Evolutionary conservation across 2,888 invertebrate species (phyloP).

Genomic region (Chorisops tibialis): DNA sequence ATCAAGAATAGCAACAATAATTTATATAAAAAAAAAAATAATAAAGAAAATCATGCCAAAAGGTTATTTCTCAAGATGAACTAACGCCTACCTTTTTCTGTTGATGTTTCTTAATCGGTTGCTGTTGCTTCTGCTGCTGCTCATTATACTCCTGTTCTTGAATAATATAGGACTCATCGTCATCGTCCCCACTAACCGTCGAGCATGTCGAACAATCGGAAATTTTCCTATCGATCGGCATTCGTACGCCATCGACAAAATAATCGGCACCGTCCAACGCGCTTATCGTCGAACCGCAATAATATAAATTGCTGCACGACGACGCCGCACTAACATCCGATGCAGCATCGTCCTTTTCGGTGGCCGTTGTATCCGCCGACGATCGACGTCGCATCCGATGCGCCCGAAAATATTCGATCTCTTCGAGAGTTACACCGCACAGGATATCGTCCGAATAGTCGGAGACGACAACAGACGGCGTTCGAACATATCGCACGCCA

Average conservation of each 20-base stretch:
- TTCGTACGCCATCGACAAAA: constrained; percentile 54
- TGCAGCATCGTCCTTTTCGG: constrained; percentile 43
- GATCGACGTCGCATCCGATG: constrained; percentile 50
- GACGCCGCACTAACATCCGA: constrained; percentile 60
- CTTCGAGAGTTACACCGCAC: constrained; percentile 58
- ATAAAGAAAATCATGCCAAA: too few relatives aligned
- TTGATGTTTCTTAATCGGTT: constrained; percentile 25
- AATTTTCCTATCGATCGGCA: constrained; percentile 60
- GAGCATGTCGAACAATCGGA: constrained; percentile 76
- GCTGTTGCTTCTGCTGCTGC: constrained; percentile 11
- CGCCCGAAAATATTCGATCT: constrained; percentile 58
- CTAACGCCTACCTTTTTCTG: constrained; percentile 10
- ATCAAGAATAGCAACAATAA: neutral
- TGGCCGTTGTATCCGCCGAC: constrained; percentile 44
- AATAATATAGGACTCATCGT: constrained; percentile 50
- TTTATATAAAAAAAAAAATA: too few relatives aligned
- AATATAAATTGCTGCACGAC: constrained; percentile 59
- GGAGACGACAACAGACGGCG: constrained; percentile 83
- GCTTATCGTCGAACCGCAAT: constrained; percentile 58
- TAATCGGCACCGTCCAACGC: constrained; percentile 55
- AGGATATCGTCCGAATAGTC: constrained; percentile 76
- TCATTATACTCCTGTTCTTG: constrained; percentile 36
- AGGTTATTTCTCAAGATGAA: too few relatives aligned
- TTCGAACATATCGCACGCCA: constrained; percentile 64
- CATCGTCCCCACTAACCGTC: constrained; percentile 70